Base-by-base conservation (phyloP, 1,140 invertebrate genomes). In the Ceratina japonica region DNA sequence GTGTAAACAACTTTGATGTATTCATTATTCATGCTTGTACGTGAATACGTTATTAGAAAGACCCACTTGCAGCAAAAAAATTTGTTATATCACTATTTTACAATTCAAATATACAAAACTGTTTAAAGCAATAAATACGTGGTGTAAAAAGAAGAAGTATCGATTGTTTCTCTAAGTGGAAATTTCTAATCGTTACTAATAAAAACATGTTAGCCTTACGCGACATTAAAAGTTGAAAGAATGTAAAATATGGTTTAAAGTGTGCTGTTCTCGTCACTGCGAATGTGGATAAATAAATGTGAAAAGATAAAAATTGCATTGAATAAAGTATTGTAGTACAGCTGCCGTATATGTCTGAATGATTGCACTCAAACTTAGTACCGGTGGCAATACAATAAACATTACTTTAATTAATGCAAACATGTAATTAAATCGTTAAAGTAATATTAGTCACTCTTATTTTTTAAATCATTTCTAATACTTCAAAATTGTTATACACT, bases 401-500 rank as follows among this genome's bases (percentile, higher is more conserved):
- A 49, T 12, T 68, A 44, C 44, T 61, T 15, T n/a, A n/a, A 49
- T 12, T 3, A 16, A 49, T 73, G 62, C 52, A 56, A 80, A 75
- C 27, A 8, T 66, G 2, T 16, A n/a, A 62, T 62, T 65, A 51
- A 65, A 77, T 71, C 3, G 56, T 13, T 71, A 16, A 68, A 66
- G 3, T 54, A 52, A 51, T 63, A 71, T 78, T 63, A 70, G 58
- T 77, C 22, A 56, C 20, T 56, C 59, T 4, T 31, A 58, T 16
- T 16, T 72, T 71, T 71, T 71, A 63, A n/a, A 37, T 69, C 74
- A 65, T 81, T 61, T 68, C 52, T 65, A 68, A 82, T 86, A 85
- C 75, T 69, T 86, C 72, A 86, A 82, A 82, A 86, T 85, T 86
- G 83, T 85, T 86, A 86, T 75, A 82, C 80, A 85, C 62, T 85